Evolutionary conservation across 2,888 invertebrate species (phyloP), one percentile per base, ranked within the genome.

Genomic region (Lobophora halterata): DNA sequence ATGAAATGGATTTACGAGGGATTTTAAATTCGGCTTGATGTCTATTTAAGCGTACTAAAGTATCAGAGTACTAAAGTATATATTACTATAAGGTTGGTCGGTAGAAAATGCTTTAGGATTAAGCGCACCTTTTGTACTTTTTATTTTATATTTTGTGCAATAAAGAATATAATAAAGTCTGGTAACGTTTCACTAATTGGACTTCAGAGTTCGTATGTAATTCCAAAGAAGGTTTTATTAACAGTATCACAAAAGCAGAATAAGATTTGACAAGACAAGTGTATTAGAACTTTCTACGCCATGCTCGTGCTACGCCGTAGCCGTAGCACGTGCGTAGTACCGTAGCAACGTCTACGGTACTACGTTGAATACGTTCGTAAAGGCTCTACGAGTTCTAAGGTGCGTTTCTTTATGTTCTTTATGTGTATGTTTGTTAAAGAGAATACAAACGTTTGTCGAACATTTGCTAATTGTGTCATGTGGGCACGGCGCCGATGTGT

Each of bases 401-500:
- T 41, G 35, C 27, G 44, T 52, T 44, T 37, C 39, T 47, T 45
- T 42, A 45, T 45, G 34, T 38, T 26, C 20, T 30, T 40, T 28
- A 46, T 45, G 44, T n/a, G n/a, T n/a, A 48, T 51, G 42, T n/a
- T n/a, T n/a, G n/a, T n/a, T n/a, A 32, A 43, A 41, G 20, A 46
- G 40, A 46, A 43, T 46, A 40, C 30, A 40, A 46, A 19, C 40
- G 40, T 42, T 45, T 34, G 28, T 33, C 28, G 42, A 35, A 40
- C 38, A 42, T 43, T 56, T 39, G 47, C 45, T 57, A 55, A 57
- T 52, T 49, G 49, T 47, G 51, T 51, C 51, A 49, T 49, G 36
- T 44, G 50, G 51, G 45, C 41, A 54, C 46, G 72, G 73, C 75
- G 79, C 77, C 82, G 68, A 63, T 68, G 60, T 55, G 81, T 65